phyloP scores from a whole-genome alignment of 1,140 invertebrate species.

The Rhopalosiphum maidis region DNA sequence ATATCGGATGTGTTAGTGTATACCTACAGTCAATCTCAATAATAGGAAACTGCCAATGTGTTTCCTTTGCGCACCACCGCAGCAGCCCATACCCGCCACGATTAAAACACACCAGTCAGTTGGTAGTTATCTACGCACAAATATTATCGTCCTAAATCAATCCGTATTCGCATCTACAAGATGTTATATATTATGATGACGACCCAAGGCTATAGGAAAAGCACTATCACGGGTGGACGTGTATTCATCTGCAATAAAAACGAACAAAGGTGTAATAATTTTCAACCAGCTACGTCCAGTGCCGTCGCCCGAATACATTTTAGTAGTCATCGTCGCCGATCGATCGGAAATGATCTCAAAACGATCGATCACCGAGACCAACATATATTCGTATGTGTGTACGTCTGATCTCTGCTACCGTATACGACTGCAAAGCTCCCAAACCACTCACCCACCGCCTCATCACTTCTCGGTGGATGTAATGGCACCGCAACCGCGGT shows the following conservation, averaged over 20 bases:
- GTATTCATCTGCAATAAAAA: background rate
- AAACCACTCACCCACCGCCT: background rate
- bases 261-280: background rate
- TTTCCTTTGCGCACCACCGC: background rate
- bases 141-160: background rate
- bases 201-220: background rate
- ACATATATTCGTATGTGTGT: background rate
- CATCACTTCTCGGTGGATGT: background rate
- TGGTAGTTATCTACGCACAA: background rate
- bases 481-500: background rate
- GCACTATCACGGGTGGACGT: background rate
- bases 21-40: conserved; percentile 11
- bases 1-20: conserved; percentile 7
- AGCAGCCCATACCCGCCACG: background rate
- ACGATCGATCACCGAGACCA: background rate
- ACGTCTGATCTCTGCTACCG: background rate
- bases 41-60: background rate
- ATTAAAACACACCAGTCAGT: background rate
- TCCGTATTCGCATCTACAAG: background rate
- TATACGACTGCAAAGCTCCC: background rate
- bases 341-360: background rate
- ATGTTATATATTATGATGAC: background rate
- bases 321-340: background rate
- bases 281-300: background rate
- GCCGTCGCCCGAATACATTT: background rate